Evolutionary conservation across 2,113 vertebrate species (phyloP).

Genomic region (Elgaria multicarinata): DNA sequence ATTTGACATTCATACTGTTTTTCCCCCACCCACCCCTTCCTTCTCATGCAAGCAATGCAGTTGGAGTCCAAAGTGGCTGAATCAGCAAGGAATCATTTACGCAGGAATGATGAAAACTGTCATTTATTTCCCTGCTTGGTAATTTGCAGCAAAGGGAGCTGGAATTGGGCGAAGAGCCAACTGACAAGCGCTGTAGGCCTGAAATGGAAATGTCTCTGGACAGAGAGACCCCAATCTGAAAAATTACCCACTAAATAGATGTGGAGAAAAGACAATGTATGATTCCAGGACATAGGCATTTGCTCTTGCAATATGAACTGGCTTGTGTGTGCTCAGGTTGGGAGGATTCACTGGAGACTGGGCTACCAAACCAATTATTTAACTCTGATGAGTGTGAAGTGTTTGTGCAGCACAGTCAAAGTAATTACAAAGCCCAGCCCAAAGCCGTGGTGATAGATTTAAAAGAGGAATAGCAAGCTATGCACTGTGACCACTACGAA

Average conservation of each 20-base stretch:
- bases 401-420: not conserved
- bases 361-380: rapidly evolving
- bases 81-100: conserved; percentile 59
- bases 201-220: conserved; percentile 19
- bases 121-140: conserved; percentile 11
- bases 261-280: not conserved
- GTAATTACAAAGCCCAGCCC: not conserved
- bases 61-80: conserved; percentile 44
- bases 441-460: conserved; percentile 41
- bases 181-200: conserved; percentile 45
- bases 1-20: conserved; percentile 41
- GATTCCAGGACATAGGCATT: rapidly evolving
- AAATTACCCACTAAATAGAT: not conserved
- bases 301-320: not conserved
- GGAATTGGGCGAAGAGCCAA: conserved; percentile 14
- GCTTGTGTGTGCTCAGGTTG: rapidly evolving
- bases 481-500: not conserved
- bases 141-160: conserved; percentile 39
- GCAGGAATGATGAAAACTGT: conserved; percentile 58
- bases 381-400: rapidly evolving
- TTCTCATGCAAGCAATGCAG: conserved; percentile 18
- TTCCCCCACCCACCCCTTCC: not conserved
- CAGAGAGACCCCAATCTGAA: conserved; percentile 41
- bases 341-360: not conserved
- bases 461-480: conserved; percentile 49